These are phyloP conservation scores for Pholis gunnellus DNA, from an alignment of 2,113 vertebrate species.

Conservation along the genomic window DNA sequence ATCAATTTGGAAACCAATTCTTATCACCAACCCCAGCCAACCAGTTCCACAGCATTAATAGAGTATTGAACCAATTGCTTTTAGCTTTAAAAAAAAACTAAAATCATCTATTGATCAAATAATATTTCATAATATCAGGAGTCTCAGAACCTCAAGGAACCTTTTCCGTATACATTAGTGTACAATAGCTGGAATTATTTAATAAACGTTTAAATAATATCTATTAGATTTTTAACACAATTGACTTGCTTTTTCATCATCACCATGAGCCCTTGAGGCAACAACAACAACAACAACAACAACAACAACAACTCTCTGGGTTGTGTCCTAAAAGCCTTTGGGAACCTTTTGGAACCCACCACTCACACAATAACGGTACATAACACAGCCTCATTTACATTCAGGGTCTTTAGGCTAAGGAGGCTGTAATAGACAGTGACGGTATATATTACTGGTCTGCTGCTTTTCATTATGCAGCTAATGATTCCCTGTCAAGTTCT, in stretches of 20 bases:
- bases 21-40: neutral
- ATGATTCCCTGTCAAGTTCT: conserved; percentile 80
- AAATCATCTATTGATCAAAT: neutral
- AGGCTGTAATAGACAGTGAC: conserved; percentile 75
- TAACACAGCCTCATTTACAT: conserved; percentile 64
- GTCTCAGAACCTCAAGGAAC: neutral
- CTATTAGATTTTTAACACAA: neutral
- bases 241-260: conserved; percentile 21
- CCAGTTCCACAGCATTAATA: neutral
- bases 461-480: conserved; percentile 78
- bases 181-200: conserved; percentile 19
- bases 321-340: conserved; percentile 42
- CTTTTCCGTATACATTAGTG: neutral
- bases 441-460: conserved; percentile 73
- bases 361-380: conserved; percentile 37
- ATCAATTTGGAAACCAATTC: neutral
- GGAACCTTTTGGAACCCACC: conserved; percentile 27
- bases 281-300: conserved; percentile 14
- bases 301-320: conserved; percentile 22
- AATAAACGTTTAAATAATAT: conserved; percentile 2
- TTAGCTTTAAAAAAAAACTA: neutral
- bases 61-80: neutral
- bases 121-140: neutral
- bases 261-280: neutral
- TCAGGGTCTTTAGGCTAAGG: conserved; percentile 73